A percentile compares a stretch with the other conserved stretches of the same genome.
Evolutionary conservation across 2,797 vertebrate genomes (phyloP).

Genomic region (Cyclopterus lumpus): DNA sequence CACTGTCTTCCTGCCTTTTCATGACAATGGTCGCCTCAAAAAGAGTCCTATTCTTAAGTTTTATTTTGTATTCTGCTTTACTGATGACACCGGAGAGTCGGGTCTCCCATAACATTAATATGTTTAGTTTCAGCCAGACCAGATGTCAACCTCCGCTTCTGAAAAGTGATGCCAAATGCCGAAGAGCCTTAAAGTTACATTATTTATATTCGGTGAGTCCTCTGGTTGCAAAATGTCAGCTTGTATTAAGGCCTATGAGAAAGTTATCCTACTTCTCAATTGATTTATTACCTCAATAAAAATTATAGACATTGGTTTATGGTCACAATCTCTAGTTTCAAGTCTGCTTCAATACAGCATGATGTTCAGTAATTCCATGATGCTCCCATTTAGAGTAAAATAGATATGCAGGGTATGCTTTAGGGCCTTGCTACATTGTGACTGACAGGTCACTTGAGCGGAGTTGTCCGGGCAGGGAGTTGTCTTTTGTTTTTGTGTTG

Average conservation of each 20-base stretch:
- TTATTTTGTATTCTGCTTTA: slow-evolving; percentile 7
- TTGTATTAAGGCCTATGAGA: not conserved
- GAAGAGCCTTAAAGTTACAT: no score
- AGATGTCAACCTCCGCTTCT: no score
- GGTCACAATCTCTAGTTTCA: not conserved
- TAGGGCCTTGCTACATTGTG: not conserved
- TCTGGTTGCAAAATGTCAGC: not conserved
- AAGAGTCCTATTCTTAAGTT: not conserved
- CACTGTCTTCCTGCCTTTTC: not conserved
- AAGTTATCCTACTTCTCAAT: not conserved
- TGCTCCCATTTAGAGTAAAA: not conserved
- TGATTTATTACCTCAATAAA: not conserved
- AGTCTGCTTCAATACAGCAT: not conserved
- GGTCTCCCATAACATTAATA: not conserved
- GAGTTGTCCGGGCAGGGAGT: not conserved
- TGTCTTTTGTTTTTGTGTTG: not conserved
- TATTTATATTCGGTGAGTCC: not conserved
- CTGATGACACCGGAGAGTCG: not conserved
- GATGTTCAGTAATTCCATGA: not conserved
- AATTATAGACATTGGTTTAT: not conserved
- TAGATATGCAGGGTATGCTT: not conserved
- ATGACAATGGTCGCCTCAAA: not conserved
- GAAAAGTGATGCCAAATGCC: no score
- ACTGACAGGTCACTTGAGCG: no score
- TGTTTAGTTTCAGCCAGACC: slow-evolving; percentile 13